Base-by-base conservation (phyloP, 2,888 invertebrate genomes). In the Mythimna impura region DNA sequence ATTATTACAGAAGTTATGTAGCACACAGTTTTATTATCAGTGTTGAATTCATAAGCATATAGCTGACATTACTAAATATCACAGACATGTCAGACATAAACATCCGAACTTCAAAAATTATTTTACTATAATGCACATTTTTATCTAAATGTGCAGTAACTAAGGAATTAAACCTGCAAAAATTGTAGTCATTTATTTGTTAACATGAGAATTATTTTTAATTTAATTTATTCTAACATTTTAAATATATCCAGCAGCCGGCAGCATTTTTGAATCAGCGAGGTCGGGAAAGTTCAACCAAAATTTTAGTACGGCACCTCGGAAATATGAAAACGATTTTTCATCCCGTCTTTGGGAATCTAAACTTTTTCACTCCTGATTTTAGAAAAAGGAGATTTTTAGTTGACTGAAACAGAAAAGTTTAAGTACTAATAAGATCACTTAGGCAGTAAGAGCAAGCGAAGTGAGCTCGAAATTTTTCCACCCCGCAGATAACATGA, bases 1-100 rank as follows among this genome's bases (percentile, higher is more conserved):
- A 55, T 58, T 58, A 52, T 62, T 43, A 30, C 30, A 62, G 57
- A 58, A 69, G 12, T 55, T 62, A 34, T 58, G 20, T 50, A 50
- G 47, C 20, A 57, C 52, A 54, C 43, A 47, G 12, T 40, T 52
- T 3, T 12, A 54, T 30, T 60, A 65, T 60, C 54, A 64, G 30
- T 22, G 30, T 9, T 5, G 47, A 55, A 43, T 61, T 30, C 6
- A 36, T 50, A 43, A 1, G 43, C 50, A 7, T n/a, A 80, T 12
- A 36, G 20, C 25, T 74, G 50, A 57, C 20, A 43, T 52, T 17
- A 36, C 40, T 55, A 64, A 4, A 57, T 36, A 57, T 36, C 36
- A 71, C 72, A 72, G 79, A 75, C 78, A 78, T 70, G 77, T 63
- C 72, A 72, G 75, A 75, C 75, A 78, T 77, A 75, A 76, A 78